These are phyloP conservation scores for Masticophis lateralis DNA, from an alignment of 2,797 vertebrate species.

Conservation along the genomic window DNA sequence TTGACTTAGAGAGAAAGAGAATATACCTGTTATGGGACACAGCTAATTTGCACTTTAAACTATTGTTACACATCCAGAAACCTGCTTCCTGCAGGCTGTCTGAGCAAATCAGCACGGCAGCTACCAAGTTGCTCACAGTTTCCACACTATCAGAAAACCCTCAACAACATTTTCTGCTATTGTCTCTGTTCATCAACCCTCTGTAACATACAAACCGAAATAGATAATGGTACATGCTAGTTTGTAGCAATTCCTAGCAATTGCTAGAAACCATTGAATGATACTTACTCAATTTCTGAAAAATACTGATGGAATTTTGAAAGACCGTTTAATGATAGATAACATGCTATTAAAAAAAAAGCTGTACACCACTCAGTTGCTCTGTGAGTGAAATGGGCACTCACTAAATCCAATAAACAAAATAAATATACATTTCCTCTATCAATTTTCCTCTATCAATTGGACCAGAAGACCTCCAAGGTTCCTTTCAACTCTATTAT, in stretches of 20 bases:
- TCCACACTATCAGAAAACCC: not conserved
- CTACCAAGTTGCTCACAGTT: not conserved
- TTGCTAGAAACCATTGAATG: not conserved
- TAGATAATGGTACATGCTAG: not conserved
- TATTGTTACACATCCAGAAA: not conserved
- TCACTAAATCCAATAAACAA: no score
- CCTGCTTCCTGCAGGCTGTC: not conserved
- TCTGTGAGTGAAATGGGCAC: no score
- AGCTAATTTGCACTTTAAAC: not conserved
- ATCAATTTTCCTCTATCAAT: no score
- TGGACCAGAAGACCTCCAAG: not conserved
- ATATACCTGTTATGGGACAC: not conserved
- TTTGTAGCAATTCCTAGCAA: not conserved
- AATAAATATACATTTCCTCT: no score
- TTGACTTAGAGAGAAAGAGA: not conserved
- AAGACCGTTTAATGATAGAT: not conserved
- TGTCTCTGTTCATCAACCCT: not conserved
- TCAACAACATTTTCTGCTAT: not conserved
- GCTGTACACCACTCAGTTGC: no score
- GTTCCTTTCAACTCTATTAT: not conserved
- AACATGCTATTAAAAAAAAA: not conserved
- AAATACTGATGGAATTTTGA: not conserved
- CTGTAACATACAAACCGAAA: not conserved
- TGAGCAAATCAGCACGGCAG: not conserved
- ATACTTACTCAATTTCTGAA: not conserved